phyloP scores from a whole-genome alignment of 2,888 invertebrate genomes.

The Cordylochernes scorpioides region DNA sequence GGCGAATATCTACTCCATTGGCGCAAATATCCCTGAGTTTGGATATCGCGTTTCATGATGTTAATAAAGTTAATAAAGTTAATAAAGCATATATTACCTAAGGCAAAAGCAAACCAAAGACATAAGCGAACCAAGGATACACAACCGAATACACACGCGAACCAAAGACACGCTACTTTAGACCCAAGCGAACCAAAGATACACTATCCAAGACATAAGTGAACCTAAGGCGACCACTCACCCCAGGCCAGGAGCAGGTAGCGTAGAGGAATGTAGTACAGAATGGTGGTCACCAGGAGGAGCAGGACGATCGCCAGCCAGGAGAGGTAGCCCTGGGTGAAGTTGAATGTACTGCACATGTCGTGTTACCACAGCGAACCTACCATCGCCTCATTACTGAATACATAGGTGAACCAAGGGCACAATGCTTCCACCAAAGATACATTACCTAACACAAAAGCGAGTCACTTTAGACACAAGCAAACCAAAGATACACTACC shows the following conservation, averaged over 20 bases:
- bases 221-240: slow-evolving; percentile 15
- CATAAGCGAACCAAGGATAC: background rate
- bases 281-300: slow-evolving; percentile 39
- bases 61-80: no score
- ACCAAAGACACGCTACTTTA: slow-evolving; percentile 1
- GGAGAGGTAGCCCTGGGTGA: slow-evolving; percentile 84
- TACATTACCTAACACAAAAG: no score
- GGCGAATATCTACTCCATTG: no score
- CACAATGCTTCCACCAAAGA: slow-evolving; percentile 1
- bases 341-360: slow-evolving; percentile 70
- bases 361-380: no score
- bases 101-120: background rate
- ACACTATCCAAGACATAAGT: background rate
- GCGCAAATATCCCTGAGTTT: no score
- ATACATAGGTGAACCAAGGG: slow-evolving; percentile 6
- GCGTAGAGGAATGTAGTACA: slow-evolving; percentile 66
- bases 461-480: no score
- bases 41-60: no score
- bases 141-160: no score
- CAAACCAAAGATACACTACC: no score
- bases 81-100: no score
- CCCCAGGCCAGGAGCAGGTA: slow-evolving; percentile 80
- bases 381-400: no score
- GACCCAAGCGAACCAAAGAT: background rate
- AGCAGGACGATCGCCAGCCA: slow-evolving; percentile 61